These are phyloP conservation scores for Turritopsis rubra DNA, from an alignment of 30 jellyfish, hydroid and myxozoan species.

Conservation along the genomic window DNA sequence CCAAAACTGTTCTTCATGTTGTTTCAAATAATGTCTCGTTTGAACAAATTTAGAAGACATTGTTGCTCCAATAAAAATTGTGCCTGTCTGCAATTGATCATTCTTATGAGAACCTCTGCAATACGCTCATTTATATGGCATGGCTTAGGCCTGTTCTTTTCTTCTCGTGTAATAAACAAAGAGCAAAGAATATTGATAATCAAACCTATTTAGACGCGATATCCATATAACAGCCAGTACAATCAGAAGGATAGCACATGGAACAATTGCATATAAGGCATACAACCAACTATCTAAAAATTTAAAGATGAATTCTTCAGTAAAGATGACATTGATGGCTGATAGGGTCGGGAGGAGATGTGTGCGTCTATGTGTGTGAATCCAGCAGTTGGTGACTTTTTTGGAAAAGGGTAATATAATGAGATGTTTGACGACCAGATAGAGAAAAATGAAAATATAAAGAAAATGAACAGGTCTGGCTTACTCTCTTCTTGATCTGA, in stretches of 20 bases:
- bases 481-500: background rate
- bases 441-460: too few species aligned
- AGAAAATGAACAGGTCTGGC: background rate
- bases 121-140: too few species aligned
- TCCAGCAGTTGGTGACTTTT: too few species aligned
- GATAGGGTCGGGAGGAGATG: too few species aligned
- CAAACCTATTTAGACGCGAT: slow-evolving; percentile 14
- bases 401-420: too few species aligned
- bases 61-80: too few species aligned
- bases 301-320: background rate
- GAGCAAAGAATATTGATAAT: background rate
- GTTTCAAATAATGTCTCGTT: too few species aligned
- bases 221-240: slow-evolving; percentile 21
- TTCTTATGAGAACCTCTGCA: too few species aligned
- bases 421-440: too few species aligned
- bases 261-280: slow-evolving; percentile 21
- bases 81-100: too few species aligned
- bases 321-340: background rate
- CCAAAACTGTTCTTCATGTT: too few species aligned
- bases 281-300: slow-evolving; percentile 19
- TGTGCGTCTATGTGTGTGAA: too few species aligned
- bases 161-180: background rate
- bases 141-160: background rate
- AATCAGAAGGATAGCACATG: slow-evolving; percentile 1
- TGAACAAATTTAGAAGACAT: background rate